These are phyloP conservation scores for Cisticola juncidis DNA, from an alignment of 2,113 vertebrate genomes.

Conservation along the genomic window DNA sequence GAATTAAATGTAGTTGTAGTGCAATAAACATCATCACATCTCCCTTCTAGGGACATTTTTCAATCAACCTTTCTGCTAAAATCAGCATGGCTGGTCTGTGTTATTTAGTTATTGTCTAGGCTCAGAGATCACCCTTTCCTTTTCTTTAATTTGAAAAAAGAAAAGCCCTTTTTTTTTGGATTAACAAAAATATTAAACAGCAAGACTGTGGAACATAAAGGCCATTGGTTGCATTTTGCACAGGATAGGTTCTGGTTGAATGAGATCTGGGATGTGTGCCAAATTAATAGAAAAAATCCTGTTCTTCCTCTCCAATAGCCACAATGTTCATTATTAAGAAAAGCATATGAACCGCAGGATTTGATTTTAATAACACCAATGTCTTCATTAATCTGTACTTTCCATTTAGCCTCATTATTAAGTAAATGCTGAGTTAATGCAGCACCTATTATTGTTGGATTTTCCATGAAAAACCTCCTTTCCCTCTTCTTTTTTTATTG, in stretches of 20 bases:
- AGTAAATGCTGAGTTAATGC: conserved; percentile 80
- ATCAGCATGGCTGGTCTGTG: background rate
- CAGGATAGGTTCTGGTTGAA: conserved; percentile 93
- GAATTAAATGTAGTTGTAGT: background rate
- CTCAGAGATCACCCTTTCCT: conserved; percentile 45
- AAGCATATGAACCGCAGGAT: conserved; percentile 89
- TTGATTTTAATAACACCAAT: conserved; percentile 93
- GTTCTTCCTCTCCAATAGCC: conserved; percentile 89
- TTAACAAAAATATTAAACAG: conserved; percentile 75
- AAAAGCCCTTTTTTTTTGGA: conserved; percentile 52
- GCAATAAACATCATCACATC: background rate
- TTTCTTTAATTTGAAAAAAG: conserved; percentile 50
- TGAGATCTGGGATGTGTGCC: conserved; percentile 93
- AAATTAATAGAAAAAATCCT: conserved; percentile 93
- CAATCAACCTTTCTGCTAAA: conserved; percentile 1
- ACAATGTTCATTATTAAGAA: conserved; percentile 89
- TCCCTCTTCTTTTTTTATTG: conserved; percentile 63
- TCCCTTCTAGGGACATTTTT: conserved; percentile 3
- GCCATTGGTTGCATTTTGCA: conserved; percentile 83
- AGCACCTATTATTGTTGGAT: conserved; percentile 75
- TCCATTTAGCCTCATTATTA: conserved; percentile 83
- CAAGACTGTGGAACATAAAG: conserved; percentile 82
- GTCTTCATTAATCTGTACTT: conserved; percentile 89
- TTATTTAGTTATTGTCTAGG: conserved; percentile 63
- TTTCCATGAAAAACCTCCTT: conserved; percentile 74